Conservation (phyloP, 2,797 vertebrate genomes). For the Sphaeramia orbicularis region DNA sequence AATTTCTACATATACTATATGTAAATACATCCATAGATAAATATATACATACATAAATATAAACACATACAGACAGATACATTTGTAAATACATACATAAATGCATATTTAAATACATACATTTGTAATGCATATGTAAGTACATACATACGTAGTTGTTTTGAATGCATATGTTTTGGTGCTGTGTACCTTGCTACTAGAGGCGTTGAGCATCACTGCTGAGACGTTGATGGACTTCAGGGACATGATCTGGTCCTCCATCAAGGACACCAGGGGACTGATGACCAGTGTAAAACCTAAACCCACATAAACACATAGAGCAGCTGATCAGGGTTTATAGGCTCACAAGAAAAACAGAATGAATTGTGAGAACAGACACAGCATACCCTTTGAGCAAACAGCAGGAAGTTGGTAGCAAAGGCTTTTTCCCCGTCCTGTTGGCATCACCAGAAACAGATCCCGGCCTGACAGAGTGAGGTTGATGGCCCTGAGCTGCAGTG, state of each 20-base stretch:
- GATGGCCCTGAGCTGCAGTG: constrained; percentile 91
- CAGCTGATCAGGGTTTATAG: background rate
- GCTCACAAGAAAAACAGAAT: background rate
- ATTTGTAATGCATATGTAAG: background rate
- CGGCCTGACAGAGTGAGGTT: constrained; percentile 91
- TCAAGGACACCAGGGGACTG: constrained; percentile 94
- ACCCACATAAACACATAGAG: constrained; percentile 1
- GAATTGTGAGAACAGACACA: background rate
- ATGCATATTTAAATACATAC: too few relatives aligned
- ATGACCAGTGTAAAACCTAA: constrained; percentile 95
- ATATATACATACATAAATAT: too few relatives aligned
- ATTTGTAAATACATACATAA: too few relatives aligned
- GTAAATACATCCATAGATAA: too few relatives aligned
- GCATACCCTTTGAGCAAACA: constrained; percentile 90
- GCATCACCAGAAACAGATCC: constrained; percentile 97
- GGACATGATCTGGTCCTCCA: constrained; percentile 98
- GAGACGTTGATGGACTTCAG: constrained; percentile 88
- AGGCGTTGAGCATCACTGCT: constrained; percentile 91
- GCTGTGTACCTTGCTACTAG: constrained; percentile 90
- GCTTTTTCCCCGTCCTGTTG: constrained; percentile 96
- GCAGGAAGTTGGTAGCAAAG: constrained; percentile 97
- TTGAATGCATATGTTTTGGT: background rate
- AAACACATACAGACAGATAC: too few relatives aligned
- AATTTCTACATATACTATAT: too few relatives aligned
- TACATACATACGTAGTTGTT: background rate